A percentile compares a stretch with the other conserved stretches of the same genome.
phyloP scores from a whole-genome alignment of 2,113 vertebrate species.

The Accipiter cooperii region DNA sequence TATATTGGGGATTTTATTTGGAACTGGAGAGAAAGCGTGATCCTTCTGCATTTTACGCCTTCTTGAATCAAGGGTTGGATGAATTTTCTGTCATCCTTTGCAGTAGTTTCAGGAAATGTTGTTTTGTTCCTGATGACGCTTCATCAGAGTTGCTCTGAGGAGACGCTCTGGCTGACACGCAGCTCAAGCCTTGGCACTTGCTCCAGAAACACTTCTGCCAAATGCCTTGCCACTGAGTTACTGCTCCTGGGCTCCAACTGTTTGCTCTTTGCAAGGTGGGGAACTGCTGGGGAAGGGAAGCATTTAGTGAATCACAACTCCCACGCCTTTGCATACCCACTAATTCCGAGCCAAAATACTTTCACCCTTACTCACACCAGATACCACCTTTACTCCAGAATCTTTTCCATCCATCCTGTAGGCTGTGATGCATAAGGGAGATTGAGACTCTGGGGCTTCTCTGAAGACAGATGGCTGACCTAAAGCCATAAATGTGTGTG shows the following conservation, averaged over 20 bases:
- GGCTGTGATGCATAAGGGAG: not conserved
- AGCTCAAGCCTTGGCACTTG: not conserved
- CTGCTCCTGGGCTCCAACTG: not conserved
- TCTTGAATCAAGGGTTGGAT: not conserved
- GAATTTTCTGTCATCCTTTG: not conserved
- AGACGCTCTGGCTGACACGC: not conserved
- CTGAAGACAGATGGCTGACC: not conserved
- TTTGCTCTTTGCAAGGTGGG: not conserved
- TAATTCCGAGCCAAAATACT: not conserved
- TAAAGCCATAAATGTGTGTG: not conserved
- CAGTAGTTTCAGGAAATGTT: not conserved
- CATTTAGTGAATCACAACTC: not conserved
- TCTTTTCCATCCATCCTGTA: not conserved
- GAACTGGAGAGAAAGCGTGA: not conserved
- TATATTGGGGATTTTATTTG: not conserved
- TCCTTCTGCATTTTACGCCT: not conserved
- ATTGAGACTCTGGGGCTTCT: not conserved
- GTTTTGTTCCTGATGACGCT: constrained; percentile 8
- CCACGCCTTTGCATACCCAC: not conserved
- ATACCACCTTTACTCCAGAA: not conserved
- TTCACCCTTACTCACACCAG: not conserved
- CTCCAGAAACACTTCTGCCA: not conserved
- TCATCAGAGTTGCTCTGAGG: not conserved
- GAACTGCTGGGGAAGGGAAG: not conserved
- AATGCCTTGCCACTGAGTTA: not conserved